A percentile compares a stretch with the other conserved stretches of the same genome.
These are phyloP conservation scores for Vombatus ursinus DNA, from an alignment of 2,113 vertebrate genomes.

Conservation along the genomic window DNA sequence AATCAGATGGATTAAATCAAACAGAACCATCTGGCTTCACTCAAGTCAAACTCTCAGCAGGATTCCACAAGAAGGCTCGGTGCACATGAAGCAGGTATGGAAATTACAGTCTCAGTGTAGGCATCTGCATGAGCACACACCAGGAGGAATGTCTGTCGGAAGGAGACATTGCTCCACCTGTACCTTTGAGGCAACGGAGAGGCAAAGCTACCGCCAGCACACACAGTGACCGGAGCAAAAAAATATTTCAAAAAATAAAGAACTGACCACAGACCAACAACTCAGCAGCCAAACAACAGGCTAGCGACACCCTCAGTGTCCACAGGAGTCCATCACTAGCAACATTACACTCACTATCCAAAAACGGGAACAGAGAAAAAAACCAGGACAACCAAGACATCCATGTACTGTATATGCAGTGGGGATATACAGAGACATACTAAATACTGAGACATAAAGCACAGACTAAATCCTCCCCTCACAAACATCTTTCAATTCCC, in stretches of 20 bases:
- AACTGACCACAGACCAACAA: constrained; percentile 87
- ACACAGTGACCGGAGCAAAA: constrained; percentile 85
- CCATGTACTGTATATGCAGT: constrained; percentile 83
- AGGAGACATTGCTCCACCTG: constrained; percentile 87
- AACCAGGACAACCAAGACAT: constrained; percentile 83
- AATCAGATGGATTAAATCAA: background rate
- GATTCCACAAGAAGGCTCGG: constrained; percentile 94
- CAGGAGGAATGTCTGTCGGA: constrained; percentile 85
- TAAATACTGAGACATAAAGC: constrained; percentile 81
- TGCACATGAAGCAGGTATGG: constrained; percentile 93
- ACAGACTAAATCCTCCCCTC: constrained; percentile 73
- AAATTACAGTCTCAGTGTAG: constrained; percentile 88
- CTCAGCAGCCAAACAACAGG: constrained; percentile 85
- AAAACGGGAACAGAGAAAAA: constrained; percentile 82
- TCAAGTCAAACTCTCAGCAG: constrained; percentile 87
- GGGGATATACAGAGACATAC: constrained; percentile 82
- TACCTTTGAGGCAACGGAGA: constrained; percentile 86
- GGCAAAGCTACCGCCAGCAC: constrained; percentile 88
- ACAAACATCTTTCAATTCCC: constrained; percentile 44
- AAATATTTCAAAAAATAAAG: constrained; percentile 76
- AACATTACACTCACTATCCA: constrained; percentile 78
- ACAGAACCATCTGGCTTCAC: constrained; percentile 53
- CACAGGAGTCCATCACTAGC: constrained; percentile 82
- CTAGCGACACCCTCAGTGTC: constrained; percentile 84
- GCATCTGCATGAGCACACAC: constrained; percentile 85